Conservation (phyloP, 2,113 vertebrate genomes). For the Muntiacus muntjak region DNA sequence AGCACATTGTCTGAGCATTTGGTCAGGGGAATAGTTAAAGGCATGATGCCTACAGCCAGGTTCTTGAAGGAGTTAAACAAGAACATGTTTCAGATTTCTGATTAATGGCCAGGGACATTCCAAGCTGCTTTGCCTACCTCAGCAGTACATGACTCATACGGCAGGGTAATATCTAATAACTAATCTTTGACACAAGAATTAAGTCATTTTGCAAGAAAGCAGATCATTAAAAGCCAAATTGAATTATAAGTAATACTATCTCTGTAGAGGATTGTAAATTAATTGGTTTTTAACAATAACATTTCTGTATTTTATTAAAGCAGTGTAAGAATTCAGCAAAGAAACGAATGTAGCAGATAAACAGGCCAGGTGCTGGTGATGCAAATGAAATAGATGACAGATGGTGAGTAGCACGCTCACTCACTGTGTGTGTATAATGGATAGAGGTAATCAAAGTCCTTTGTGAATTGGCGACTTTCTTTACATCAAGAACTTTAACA, state of each 20-base stretch:
- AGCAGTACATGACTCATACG: slow-evolving; percentile 78
- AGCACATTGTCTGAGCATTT: background rate
- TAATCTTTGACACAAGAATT: slow-evolving; percentile 88
- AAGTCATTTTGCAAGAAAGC: slow-evolving; percentile 87
- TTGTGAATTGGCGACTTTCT: slow-evolving; percentile 98
- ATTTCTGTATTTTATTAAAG: slow-evolving; percentile 95
- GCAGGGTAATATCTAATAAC: slow-evolving; percentile 84
- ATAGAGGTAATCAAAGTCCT: slow-evolving; percentile 99
- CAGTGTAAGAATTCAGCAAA: slow-evolving; percentile 85
- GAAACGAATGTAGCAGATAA: slow-evolving; percentile 94
- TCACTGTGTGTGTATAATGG: slow-evolving; percentile 98
- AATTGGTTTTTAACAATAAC: slow-evolving; percentile 95
- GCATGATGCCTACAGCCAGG: background rate
- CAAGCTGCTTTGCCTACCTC: slow-evolving; percentile 81
- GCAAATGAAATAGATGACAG: slow-evolving; percentile 99
- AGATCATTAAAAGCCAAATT: slow-evolving; percentile 88
- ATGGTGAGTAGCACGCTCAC: slow-evolving; percentile 96
- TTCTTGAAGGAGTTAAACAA: slow-evolving; percentile 78
- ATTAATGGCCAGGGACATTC: slow-evolving; percentile 82
- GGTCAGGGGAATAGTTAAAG: slow-evolving; percentile 52
- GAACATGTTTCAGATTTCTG: slow-evolving; percentile 75
- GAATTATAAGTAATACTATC: slow-evolving; percentile 88
- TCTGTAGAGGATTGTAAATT: slow-evolving; percentile 92
- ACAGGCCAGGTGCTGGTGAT: slow-evolving; percentile 99
- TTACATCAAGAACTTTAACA: slow-evolving; percentile 91